Base-by-base conservation (phyloP, 2,797 vertebrate genomes). In the Sparidentex hasta region DNA sequence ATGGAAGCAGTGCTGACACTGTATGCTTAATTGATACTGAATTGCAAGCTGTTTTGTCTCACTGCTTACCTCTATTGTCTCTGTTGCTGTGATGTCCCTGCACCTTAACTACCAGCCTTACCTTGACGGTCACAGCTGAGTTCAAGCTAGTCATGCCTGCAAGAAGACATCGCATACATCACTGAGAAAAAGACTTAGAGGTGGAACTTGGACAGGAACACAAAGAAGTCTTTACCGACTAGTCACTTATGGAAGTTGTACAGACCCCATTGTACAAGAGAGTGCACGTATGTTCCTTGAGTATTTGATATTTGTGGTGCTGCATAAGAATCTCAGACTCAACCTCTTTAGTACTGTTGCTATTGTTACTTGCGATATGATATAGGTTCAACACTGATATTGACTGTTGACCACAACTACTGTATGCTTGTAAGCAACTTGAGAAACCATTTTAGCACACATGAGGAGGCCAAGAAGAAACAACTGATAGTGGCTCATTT, bases 1-100 rank as follows among this genome's bases (percentile, higher is more conserved):
- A 65, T 77, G 71, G 73, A 75, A 79, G 71, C 80, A 33, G 33
- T 23, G 41, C 33, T 77, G 66, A 70, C n/a, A 21, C 51, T 0
- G 20, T 46, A 38, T 68, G 62, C n/a, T 65, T 65, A 21, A 71
- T 62, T 16, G 59, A 75, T 79, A 71, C 29, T 51, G 17, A 57
- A 33, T 33, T 1, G 33, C 33, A 8, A 55, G n/a, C 17, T 3
- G 13, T 21, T 71, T 58, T 25, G 12, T 66, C 73, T 59, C 54
- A 41, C 50, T 17, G 21, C 23, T 58, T 63, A 48, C 43, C 47
- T 55, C 54, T 52, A 3, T 44, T 38, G 52, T 52, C 7, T 27
- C 20, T 25, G 33, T 44, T 59, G 55, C 14, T 29, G 25, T 52
- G 41, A 59, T 2, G 3, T n/a, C 56, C 14, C 7, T 25, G 16